Base-by-base conservation (phyloP, 2,113 vertebrate species). In the Beaufortia kweichowensis region DNA sequence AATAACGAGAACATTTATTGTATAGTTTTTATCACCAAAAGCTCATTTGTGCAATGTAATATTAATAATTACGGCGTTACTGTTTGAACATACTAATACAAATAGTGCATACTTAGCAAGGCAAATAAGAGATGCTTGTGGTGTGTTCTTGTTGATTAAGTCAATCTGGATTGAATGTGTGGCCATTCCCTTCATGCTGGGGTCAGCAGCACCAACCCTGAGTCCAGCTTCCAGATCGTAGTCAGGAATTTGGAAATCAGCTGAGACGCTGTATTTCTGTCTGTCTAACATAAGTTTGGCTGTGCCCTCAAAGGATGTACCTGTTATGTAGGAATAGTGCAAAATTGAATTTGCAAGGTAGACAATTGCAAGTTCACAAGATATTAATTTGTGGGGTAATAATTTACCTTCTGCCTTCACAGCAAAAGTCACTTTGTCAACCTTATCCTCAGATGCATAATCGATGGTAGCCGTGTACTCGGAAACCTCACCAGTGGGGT, bases 181-280 rank as follows among this genome's bases (percentile, higher is more conserved):
- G 64, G 85, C 92, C 83, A 87, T 92, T 70, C 83, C 88, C 74
- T 85, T 71, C 50, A 85, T 41, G 69, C 82, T 59, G 6, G 90
- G 94, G 77, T 95, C 91, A 71, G 69, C 88, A 61, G 94, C 66
- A 83, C 91, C 93, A 57, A 98, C 83, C 69, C 90, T 90, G 75
- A 95, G 76, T 35, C 94, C 94, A 56, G 94, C 88, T 63, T 96
- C 91, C 76, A 97, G 23, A 12, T 92, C 91, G 15, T 87, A 85
- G 78, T 92, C 87, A 33, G 96, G 95, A 88, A 96, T 90, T 77
- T 92, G 90, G 71, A 97, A 21, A 78, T 94, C 91, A 50, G 92
- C 92, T 4, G 90, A 93, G 84, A 95, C 68, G 66, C 80, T 82
- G 59, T 84, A 90, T 65, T 82, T 91, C 82, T 80, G 87, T 83